Conservation (phyloP, 2,797 vertebrate species). For the Chaetophractus vellerosus region DNA sequence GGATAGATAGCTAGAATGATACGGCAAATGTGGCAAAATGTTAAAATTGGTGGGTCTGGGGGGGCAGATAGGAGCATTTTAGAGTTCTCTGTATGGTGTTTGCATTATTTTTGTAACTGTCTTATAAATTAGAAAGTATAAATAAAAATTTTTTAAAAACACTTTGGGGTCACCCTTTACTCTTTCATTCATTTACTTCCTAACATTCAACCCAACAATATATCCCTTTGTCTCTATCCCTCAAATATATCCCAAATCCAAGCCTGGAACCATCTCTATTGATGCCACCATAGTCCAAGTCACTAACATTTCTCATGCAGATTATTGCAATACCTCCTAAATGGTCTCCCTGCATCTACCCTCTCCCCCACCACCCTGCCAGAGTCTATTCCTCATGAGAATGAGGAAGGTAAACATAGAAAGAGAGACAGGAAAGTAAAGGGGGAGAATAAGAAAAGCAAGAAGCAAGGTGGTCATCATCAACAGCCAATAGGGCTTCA, state of each 20-base stretch:
- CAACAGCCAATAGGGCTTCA: not conserved
- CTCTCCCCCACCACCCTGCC: not conserved
- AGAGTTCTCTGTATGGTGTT: too few relatives aligned
- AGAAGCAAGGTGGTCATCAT: not conserved
- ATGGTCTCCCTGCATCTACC: not conserved
- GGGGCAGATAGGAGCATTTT: too few relatives aligned
- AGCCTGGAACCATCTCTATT: not conserved
- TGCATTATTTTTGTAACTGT: too few relatives aligned
- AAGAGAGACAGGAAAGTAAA: not conserved
- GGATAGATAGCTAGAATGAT: too few relatives aligned
- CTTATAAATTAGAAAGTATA: too few relatives aligned
- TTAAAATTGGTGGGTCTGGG: too few relatives aligned
- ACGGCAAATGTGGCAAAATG: too few relatives aligned
- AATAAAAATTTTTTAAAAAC: too few relatives aligned
- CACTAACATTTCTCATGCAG: not conserved
- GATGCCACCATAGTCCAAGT: not conserved
- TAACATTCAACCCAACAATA: not conserved
- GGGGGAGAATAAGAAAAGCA: not conserved
- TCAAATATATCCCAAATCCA: conserved; percentile 46
- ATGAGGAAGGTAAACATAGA: not conserved
- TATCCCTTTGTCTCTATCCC: not conserved
- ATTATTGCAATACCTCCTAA: not conserved
- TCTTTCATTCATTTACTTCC: conserved; percentile 10
- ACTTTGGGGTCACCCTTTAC: not conserved
- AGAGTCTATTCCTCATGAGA: not conserved